Evolutionary conservation across 2,113 vertebrate species (phyloP).

Genomic region (Rhinogobius similis): DNA sequence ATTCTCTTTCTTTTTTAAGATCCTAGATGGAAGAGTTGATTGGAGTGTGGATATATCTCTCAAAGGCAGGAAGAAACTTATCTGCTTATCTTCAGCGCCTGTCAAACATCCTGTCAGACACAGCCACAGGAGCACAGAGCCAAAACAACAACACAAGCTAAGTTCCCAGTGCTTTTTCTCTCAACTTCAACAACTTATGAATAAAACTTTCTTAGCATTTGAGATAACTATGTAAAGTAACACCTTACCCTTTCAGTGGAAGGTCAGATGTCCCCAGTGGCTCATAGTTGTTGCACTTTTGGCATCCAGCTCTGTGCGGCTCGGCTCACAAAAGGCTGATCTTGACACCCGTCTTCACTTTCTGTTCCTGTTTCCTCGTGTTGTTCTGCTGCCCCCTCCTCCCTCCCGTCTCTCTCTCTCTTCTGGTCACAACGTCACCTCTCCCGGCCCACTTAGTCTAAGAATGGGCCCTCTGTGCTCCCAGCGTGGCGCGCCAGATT

Average conservation of each 20-base stretch:
- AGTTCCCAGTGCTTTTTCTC: not conserved
- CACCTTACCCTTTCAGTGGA: slow-evolving; percentile 58
- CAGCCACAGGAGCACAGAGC: not conserved
- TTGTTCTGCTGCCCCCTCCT: slow-evolving; percentile 48
- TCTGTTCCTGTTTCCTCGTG: slow-evolving; percentile 72
- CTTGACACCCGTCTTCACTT: slow-evolving; percentile 68
- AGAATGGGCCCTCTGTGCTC: slow-evolving; percentile 77
- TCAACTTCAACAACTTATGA: slow-evolving; percentile 11
- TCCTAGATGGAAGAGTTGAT: not conserved
- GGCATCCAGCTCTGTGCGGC: slow-evolving; percentile 41
- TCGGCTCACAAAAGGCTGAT: slow-evolving; percentile 19
- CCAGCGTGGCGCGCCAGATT: slow-evolving; percentile 51
- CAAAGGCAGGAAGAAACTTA: slow-evolving; percentile 25
- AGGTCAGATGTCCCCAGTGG: slow-evolving; percentile 48
- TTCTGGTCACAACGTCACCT: slow-evolving; percentile 61
- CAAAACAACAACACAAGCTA: slow-evolving; percentile 10
- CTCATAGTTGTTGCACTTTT: slow-evolving; percentile 49
- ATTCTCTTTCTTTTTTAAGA: not conserved
- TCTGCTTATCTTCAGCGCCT: slow-evolving; percentile 14
- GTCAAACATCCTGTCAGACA: slow-evolving; percentile 42
- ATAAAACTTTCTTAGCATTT: slow-evolving; percentile 17
- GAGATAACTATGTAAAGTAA: slow-evolving; percentile 38
- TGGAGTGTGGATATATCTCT: not conserved
- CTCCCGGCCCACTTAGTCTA: slow-evolving; percentile 68
- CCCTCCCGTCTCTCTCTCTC: slow-evolving; percentile 40